Conservation (phyloP, 2,888 invertebrate genomes). For the Dolichomitus sp. region DNA sequence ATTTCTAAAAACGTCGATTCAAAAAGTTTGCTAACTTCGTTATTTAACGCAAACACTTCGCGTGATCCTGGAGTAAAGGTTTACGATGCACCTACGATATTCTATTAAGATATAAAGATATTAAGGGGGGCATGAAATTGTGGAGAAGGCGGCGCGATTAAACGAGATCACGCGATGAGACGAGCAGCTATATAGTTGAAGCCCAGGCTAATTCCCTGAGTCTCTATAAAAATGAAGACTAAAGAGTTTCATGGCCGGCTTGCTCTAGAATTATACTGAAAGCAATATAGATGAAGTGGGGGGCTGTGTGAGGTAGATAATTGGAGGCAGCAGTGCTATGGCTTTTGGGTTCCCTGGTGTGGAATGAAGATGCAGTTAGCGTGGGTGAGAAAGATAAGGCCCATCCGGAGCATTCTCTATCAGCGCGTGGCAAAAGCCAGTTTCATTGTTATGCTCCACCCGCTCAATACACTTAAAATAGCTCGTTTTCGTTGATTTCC, state of each 20-base stretch:
- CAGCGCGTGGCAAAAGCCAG: constrained; percentile 50
- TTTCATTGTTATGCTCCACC: constrained; percentile 49
- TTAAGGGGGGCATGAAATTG: constrained; percentile 37
- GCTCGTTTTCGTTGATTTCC: background rate
- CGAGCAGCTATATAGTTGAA: constrained; percentile 35
- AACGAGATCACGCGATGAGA: constrained; percentile 61
- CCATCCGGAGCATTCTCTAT: constrained; percentile 42
- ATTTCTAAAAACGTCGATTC: background rate
- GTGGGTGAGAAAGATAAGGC: constrained; percentile 61
- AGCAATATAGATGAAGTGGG: constrained; percentile 39
- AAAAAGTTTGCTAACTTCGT: constrained; percentile 18
- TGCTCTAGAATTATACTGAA: constrained; percentile 37
- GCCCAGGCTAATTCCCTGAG: constrained; percentile 41
- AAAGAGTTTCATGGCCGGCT: constrained; percentile 59
- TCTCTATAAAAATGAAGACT: constrained; percentile 51
- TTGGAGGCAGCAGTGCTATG: constrained; percentile 48
- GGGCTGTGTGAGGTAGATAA: constrained; percentile 59
- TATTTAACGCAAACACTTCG: constrained; percentile 29
- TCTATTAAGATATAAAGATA: constrained; percentile 44
- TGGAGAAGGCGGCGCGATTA: constrained; percentile 47
- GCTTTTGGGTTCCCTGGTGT: constrained; percentile 28
- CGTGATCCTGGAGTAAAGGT: constrained; percentile 40
- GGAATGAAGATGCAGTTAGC: constrained; percentile 59
- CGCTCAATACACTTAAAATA: background rate
- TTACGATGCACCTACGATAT: constrained; percentile 22